Base-by-base conservation (phyloP, 2,888 invertebrate genomes). In the Microctonus aethiopoides region DNA sequence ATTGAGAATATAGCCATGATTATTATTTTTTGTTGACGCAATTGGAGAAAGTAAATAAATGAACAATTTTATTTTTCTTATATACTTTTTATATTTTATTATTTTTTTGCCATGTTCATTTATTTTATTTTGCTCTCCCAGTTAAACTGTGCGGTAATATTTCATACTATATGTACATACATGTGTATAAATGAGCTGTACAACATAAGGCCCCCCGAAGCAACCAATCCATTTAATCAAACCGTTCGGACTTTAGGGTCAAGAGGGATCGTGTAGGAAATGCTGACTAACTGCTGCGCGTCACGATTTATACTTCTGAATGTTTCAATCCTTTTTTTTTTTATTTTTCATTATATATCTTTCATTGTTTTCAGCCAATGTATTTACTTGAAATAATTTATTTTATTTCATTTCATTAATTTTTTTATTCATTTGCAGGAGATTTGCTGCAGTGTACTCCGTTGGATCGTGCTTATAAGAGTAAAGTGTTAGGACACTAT, bases 401-500 rank as follows among this genome's bases (percentile, higher is more conserved):
- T 13, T 20, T 26, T 39, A 34, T 13, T 39, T 36, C 22, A 36
- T 52, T n/a, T 4, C 41, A 16, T 4, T 16, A 6, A 16, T 46
- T 46, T 7, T 46, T 7, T 46, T 9, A 16, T 32, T 16, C n/a
- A 67, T 74, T 66, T 71, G 73, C 86, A 95, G 95, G 94, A 83
- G 95, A 95, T 83, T 92, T 93, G 87, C 88, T 94, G 79, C 94
- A 94, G 86, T 94, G 92, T 80, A 95, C 97, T 75, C 99, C 99
- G 52, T 88, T 99, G 84, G 97, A 98, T 87, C 91, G 98, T 72
- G 93, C 97, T 0, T 99, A 97, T 88, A 97, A 97, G 87, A 94
- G 95, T 80, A 96, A 95, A 88, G 93, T 98, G 69, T 89, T 99
- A 77, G 95, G 95, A 64, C 96, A 98, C 87, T 99, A 97, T 88